Conservation (phyloP, 2,888 invertebrate genomes). For the Polia nebulosa region DNA sequence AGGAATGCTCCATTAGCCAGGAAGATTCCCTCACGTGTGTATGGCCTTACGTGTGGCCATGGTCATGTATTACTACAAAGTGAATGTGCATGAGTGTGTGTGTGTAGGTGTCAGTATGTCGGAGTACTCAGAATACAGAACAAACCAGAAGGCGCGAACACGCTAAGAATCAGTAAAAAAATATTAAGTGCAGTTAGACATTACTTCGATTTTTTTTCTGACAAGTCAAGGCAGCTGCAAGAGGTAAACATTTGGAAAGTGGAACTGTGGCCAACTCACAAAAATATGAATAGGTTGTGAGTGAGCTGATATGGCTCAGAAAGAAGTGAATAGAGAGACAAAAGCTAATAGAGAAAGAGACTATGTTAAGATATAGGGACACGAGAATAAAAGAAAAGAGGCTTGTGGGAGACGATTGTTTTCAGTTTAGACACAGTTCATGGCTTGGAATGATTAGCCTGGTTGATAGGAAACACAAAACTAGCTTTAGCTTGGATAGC, state of each 20-base stretch:
- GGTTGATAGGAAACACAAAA: too few relatives aligned
- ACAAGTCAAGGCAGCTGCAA: not conserved
- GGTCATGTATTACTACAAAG: slow-evolving; percentile 37
- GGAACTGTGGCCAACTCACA: too few relatives aligned
- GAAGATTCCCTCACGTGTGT: slow-evolving; percentile 46
- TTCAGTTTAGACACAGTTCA: not conserved
- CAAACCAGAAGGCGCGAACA: slow-evolving; percentile 16
- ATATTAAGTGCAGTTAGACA: not conserved
- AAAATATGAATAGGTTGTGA: too few relatives aligned
- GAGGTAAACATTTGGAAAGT: too few relatives aligned
- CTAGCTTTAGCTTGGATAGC: too few relatives aligned
- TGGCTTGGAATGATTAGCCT: too few relatives aligned
- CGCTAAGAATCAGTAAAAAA: not conserved
- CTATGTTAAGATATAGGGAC: not conserved
- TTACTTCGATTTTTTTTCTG: not conserved
- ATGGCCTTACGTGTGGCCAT: slow-evolving; percentile 32
- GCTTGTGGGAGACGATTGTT: not conserved
- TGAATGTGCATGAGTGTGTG: slow-evolving; percentile 17
- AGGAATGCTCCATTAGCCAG: slow-evolving; percentile 38
- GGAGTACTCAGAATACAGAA: slow-evolving; percentile 73
- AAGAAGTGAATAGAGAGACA: not conserved
- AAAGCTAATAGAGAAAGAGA: not conserved
- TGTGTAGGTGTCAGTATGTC: slow-evolving; percentile 7
- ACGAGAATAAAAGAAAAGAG: not conserved
- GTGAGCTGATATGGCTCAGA: too few relatives aligned